phyloP scores from a whole-genome alignment of 2,888 invertebrate genomes.

The Horisme vitalbata region DNA sequence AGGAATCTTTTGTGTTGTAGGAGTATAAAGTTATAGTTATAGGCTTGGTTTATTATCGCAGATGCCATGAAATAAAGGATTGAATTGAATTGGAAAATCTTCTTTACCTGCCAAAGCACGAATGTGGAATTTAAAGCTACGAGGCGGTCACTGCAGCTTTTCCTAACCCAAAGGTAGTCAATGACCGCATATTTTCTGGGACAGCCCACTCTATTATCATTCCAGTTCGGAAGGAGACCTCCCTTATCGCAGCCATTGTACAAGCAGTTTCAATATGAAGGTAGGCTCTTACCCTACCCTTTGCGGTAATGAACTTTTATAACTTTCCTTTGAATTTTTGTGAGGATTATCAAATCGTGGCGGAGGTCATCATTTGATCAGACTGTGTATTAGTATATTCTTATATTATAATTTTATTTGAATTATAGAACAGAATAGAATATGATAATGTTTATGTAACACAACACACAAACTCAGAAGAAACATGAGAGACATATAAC shows the following conservation, averaged over 20 bases:
- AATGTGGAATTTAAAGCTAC: too few species aligned
- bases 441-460: too few species aligned
- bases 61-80: too few species aligned
- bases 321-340: constrained; percentile 11
- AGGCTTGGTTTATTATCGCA: too few species aligned
- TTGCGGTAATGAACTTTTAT: constrained; percentile 10
- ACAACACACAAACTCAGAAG: too few species aligned
- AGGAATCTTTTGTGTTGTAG: too few species aligned
- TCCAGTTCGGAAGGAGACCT: constrained; percentile 21
- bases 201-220: constrained; percentile 12
- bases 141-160: background rate
- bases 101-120: too few species aligned
- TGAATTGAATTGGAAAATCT: too few species aligned
- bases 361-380: background rate
- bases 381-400: background rate
- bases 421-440: too few species aligned
- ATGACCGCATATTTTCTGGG: background rate
- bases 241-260: constrained; percentile 29
- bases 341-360: constrained; percentile 3
- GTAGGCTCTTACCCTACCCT: constrained; percentile 1
- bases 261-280: constrained; percentile 24
- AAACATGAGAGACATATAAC: too few species aligned
- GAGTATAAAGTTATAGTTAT: too few species aligned
- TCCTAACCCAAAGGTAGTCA: background rate
- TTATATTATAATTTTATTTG: too few species aligned